Base-by-base conservation (phyloP, 2,113 vertebrate genomes). In the Phrynosoma platyrhinos region DNA sequence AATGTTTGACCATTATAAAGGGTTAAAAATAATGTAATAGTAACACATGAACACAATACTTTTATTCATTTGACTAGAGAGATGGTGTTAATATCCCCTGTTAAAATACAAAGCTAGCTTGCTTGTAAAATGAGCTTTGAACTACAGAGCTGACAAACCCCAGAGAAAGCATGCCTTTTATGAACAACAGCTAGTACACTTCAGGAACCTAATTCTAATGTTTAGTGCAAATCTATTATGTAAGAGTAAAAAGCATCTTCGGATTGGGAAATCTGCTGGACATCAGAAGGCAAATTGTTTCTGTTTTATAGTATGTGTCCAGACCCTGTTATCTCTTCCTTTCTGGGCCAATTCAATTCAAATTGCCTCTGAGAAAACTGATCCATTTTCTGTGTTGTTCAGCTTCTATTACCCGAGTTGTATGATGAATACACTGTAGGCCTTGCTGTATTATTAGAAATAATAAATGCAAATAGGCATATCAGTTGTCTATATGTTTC, bases 121-220 rank as follows among this genome's bases (percentile, higher is more conserved):
- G 88, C 0, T 64, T 94, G 93, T 93, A 91, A 92, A 93, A 95
- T 78, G 80, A 94, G 93, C 93, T 95, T 94, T 95, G 93, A 95
- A 96, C 92, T 91, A 85, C 76, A 75, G 92, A 86, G 93, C 93
- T 94, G 93, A 94, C 93, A 94, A 92, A 93, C 80, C 93, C 92
- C 91, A 84, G 88, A 93, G 42, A 79, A 42, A 87, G 76, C 53
- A 9, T 71, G 82, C 12, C 92, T 94, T 82, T 84, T 87, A 91
- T 90, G 91, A 94, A 92, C 93, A 92, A 32, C 88, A 25, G 77
- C 93, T 9, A 10, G 62, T 66, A 75, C 91, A 21, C 91, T 88
- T 93, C 91, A 83, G 85, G 89, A 94, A 0, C 79, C 55, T 79
- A 42, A 1, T 88, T 87, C 90, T 71, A 90, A 89, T 84, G 86